phyloP scores from a whole-genome alignment of 2,113 vertebrate genomes.

The Philantomba maxwellii region DNA sequence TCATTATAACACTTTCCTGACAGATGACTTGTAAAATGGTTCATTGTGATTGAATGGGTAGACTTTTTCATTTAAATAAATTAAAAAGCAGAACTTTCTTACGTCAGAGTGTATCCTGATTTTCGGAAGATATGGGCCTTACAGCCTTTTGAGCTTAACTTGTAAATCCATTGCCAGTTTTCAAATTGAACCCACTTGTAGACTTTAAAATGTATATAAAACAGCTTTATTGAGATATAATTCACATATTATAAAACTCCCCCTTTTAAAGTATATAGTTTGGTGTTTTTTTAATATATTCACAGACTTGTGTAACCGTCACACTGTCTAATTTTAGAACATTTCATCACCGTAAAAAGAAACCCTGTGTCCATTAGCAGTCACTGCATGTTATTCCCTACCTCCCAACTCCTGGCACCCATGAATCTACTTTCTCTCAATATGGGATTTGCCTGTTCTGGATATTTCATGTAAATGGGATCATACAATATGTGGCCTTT shows the following conservation, averaged over 20 bases:
- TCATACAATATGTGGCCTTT: background rate
- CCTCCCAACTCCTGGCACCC: background rate
- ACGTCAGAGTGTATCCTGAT: background rate
- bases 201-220: background rate
- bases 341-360: background rate
- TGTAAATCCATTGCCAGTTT: background rate
- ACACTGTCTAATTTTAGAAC: background rate
- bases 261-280: background rate
- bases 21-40: background rate
- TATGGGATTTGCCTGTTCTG: background rate
- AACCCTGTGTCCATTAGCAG: background rate
- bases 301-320: background rate
- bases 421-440: background rate
- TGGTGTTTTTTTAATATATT: background rate
- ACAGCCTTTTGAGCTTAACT: background rate
- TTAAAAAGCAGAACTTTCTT: background rate
- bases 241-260: background rate
- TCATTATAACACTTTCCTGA: background rate
- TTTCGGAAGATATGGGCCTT: background rate
- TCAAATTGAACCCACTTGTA: background rate
- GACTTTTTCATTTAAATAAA: conserved; percentile 13
- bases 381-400: background rate
- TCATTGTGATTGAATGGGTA: background rate
- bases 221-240: conserved; percentile 21
- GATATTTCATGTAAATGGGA: background rate